Evolutionary conservation across 2,113 vertebrate genomes (phyloP).

Genomic region (Elgaria multicarinata): DNA sequence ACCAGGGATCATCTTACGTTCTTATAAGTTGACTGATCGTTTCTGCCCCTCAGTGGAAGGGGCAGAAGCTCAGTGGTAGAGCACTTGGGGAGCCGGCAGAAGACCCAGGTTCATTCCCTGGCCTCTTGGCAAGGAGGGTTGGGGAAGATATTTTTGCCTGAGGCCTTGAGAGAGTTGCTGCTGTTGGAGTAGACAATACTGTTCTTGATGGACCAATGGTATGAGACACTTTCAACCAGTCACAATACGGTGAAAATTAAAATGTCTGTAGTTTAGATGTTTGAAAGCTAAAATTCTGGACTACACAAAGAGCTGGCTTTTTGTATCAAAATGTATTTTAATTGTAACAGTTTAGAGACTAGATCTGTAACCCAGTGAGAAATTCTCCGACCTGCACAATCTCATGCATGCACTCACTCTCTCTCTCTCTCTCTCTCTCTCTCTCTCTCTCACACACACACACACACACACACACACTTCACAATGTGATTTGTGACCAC

Average conservation of each 20-base stretch:
- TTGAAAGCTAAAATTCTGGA: not conserved
- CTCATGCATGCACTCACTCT: not conserved
- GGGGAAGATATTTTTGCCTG: not conserved
- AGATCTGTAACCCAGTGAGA: no score
- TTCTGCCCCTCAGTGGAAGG: not conserved
- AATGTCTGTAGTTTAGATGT: not conserved
- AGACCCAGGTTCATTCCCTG: not conserved
- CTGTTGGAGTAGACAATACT: not conserved
- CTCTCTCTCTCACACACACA: no score
- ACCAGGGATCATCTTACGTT: no score
- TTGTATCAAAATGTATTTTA: not conserved
- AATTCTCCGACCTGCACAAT: not conserved
- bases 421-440: no score
- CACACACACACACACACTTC: not conserved
- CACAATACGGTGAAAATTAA: not conserved
- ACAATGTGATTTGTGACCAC: accelerated
- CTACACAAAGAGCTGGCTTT: not conserved
- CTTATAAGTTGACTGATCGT: not conserved
- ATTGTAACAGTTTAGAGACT: not conserved
- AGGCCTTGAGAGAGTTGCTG: not conserved
- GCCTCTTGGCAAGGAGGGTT: not conserved
- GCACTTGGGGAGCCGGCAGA: not conserved
- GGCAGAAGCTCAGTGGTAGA: not conserved
- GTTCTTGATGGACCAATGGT: no score
- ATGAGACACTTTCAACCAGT: not conserved